These are phyloP conservation scores for Pheosia gnoma DNA, from an alignment of 2,888 invertebrate species.

Conservation along the genomic window DNA sequence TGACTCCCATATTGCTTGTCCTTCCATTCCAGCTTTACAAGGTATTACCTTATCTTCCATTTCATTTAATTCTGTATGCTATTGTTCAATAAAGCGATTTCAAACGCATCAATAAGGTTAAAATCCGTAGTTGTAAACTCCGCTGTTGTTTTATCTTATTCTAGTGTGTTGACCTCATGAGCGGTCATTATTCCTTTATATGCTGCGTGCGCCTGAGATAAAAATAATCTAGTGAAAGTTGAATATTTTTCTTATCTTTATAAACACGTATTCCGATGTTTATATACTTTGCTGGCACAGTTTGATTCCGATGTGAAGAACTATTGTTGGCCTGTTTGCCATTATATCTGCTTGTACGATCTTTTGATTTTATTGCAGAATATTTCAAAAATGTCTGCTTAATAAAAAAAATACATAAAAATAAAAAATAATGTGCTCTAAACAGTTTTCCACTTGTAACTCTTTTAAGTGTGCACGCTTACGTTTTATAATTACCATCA, in stretches of 20 bases:
- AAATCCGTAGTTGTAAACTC: conserved; percentile 16
- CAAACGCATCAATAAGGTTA: conserved; percentile 11
- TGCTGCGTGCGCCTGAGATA: conserved; percentile 24
- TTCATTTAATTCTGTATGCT: conserved; percentile 14
- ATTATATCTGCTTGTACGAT: not conserved
- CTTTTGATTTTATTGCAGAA: too few relatives aligned
- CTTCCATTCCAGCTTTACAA: not conserved
- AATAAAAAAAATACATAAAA: too few relatives aligned
- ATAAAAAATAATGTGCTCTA: too few relatives aligned
- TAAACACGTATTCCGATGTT: conserved; percentile 7
- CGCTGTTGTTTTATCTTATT: conserved; percentile 35
- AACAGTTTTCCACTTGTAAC: not conserved
- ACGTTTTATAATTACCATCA: not conserved
- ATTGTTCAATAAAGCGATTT: conserved; percentile 29
- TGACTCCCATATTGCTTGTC: not conserved
- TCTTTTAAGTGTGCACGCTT: conserved; percentile 6
- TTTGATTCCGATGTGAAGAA: not conserved
- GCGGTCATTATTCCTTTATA: conserved; percentile 33
- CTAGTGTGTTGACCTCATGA: conserved; percentile 45
- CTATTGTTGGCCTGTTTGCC: not conserved
- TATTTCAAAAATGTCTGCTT: too few relatives aligned
- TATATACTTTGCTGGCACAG: not conserved
- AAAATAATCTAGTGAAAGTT: conserved; percentile 52
- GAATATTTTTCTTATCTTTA: conserved; percentile 26
- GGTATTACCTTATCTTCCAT: conserved; percentile 3